Evolutionary conservation across 30 jellyfish, hydroid and myxozoan species (phyloP).

Genomic region (Morbakka virulenta): DNA sequence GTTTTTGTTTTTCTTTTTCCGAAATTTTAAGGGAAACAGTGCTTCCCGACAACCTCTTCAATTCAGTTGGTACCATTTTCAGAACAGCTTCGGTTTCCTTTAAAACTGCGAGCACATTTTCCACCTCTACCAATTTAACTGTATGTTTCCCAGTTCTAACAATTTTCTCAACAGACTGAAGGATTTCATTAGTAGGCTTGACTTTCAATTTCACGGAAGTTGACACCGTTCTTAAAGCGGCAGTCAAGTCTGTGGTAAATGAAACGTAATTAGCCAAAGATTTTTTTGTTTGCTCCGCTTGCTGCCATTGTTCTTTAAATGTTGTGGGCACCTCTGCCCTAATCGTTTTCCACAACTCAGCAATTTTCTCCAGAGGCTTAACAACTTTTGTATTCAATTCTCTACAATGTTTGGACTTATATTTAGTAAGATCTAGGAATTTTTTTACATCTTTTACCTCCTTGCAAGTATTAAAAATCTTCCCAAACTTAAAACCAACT

Average conservation of each 20-base stretch:
- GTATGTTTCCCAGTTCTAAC: conserved; percentile 37
- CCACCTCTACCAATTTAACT: conserved; percentile 18
- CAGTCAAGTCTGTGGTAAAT: conserved; percentile 12
- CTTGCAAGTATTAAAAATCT: conserved; percentile 27
- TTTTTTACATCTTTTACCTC: conserved; percentile 4
- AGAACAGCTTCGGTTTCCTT: conserved; percentile 30
- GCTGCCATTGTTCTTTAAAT: conserved; percentile 56
- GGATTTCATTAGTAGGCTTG: conserved; percentile 3
- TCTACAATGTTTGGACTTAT: conserved; percentile 31
- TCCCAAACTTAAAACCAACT: not conserved
- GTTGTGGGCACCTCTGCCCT: conserved; percentile 40
- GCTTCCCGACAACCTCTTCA: not conserved
- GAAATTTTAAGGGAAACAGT: conserved; percentile 13
- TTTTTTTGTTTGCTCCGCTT: not conserved
- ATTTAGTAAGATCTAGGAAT: conserved; percentile 1
- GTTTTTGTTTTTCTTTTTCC: not conserved
- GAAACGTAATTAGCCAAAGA: conserved; percentile 9
- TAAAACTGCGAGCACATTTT: conserved; percentile 18
- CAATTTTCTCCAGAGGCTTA: conserved; percentile 29
- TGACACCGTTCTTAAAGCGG: conserved; percentile 22
- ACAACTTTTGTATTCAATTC: conserved; percentile 28
- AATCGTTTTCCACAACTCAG: conserved; percentile 48
- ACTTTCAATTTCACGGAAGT: conserved; percentile 21
- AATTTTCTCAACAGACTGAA: conserved; percentile 13
- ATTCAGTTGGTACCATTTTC: conserved; percentile 36